phyloP scores from a whole-genome alignment of 1,140 invertebrate genomes.

The Rhyacophila brunnea region DNA sequence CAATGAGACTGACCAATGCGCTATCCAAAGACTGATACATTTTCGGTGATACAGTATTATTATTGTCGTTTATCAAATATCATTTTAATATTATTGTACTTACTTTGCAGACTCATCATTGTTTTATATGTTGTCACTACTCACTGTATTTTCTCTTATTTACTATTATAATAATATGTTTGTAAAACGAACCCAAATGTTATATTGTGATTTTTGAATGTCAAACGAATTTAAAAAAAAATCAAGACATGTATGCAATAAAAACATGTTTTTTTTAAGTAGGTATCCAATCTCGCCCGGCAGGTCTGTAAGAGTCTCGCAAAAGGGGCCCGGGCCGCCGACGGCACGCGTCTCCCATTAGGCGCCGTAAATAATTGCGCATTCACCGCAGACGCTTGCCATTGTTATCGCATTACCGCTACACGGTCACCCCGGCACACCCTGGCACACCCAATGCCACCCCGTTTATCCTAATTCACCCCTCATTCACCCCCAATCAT shows the following conservation, averaged over 20 bases:
- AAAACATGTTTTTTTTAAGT: background rate
- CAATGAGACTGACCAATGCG: no score
- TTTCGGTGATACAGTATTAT: no score
- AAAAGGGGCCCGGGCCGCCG: background rate
- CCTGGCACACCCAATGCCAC: background rate
- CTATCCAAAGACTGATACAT: no score
- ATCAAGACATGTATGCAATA: background rate
- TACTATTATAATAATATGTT: no score
- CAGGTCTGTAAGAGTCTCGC: background rate
- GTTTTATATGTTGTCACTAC: no score
- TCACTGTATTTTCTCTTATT: no score
- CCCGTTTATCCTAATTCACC: background rate
- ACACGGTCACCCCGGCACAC: slow-evolving; percentile 5
- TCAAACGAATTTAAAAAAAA: no score
- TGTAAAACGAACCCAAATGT: no score
- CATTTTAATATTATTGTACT: no score
- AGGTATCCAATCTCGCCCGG: background rate
- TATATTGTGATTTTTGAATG: no score
- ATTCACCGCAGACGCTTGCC: slow-evolving; percentile 19
- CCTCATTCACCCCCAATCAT: background rate
- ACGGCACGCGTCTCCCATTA: slow-evolving; percentile 34
- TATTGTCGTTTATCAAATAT: no score
- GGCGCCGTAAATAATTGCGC: slow-evolving; percentile 16
- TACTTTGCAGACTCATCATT: no score
- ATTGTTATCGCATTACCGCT: slow-evolving; percentile 35